Evolutionary conservation across 1,140 invertebrate species (phyloP).

Genomic region (Chionoecetes opilio): DNA sequence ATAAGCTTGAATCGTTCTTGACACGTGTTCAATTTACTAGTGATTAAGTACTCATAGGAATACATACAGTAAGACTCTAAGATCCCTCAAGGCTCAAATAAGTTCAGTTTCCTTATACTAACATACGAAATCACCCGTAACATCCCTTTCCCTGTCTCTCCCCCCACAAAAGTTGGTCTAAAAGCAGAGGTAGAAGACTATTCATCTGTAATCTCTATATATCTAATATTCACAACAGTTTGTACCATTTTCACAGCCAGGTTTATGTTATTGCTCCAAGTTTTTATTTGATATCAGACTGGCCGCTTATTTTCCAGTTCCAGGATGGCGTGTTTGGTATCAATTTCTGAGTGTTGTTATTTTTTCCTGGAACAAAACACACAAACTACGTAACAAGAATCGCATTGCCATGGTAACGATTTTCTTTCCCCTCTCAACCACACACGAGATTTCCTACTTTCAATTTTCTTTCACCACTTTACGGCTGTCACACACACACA

Average conservation of each 20-base stretch:
- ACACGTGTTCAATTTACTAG: no score
- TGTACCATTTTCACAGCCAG: background rate
- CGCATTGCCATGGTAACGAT: background rate
- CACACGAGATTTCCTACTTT: background rate
- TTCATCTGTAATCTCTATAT: conserved; percentile 2
- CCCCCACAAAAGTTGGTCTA: background rate
- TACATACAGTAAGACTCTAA: no score
- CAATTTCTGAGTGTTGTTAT: background rate
- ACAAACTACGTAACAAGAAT: background rate
- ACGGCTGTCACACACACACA: background rate
- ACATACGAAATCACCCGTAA: no score
- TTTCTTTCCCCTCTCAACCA: background rate
- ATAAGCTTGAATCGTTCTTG: no score
- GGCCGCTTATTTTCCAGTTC: background rate
- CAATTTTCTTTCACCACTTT: background rate
- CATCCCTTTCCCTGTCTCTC: background rate
- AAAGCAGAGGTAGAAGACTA: no score
- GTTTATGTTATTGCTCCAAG: background rate
- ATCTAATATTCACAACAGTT: background rate
- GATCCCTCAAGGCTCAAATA: no score
- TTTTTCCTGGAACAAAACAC: background rate
- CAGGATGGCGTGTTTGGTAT: background rate
- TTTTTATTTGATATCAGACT: background rate
- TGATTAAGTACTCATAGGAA: no score
- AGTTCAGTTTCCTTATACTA: no score